These are phyloP conservation scores for Leptopilina clavipes DNA, from an alignment of 1,140 invertebrate species.

Conservation along the genomic window DNA sequence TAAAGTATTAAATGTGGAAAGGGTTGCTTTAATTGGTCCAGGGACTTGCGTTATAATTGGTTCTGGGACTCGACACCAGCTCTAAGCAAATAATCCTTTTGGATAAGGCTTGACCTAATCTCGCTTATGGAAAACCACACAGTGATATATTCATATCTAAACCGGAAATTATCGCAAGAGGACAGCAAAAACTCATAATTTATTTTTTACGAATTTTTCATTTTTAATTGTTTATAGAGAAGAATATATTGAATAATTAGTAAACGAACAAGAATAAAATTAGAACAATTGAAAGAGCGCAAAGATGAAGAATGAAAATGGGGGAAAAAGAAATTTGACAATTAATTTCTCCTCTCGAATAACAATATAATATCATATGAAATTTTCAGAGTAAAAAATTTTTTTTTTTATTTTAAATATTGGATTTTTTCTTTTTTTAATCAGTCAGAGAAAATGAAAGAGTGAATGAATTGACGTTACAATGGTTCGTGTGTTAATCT, in stretches of 20 bases:
- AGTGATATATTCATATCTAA: too few species aligned
- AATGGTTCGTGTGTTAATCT: constrained; percentile 22
- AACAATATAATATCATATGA: too few species aligned
- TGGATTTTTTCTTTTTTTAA: background rate
- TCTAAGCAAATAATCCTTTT: constrained; percentile 22
- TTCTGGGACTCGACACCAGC: constrained; percentile 4
- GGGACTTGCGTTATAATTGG: constrained; percentile 15
- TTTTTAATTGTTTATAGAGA: too few species aligned
- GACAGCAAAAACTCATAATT: too few species aligned
- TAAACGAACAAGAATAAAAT: too few species aligned
- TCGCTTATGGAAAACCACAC: background rate
- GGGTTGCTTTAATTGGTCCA: constrained; percentile 5
- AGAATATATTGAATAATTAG: too few species aligned
- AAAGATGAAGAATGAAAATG: background rate
- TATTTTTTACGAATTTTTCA: too few species aligned
- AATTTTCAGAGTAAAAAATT: background rate
- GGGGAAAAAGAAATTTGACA: too few species aligned
- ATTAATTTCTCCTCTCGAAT: too few species aligned
- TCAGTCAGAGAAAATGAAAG: background rate
- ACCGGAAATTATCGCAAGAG: too few species aligned
- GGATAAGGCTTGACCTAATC: background rate
- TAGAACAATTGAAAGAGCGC: too few species aligned
- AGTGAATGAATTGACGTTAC: constrained; percentile 10
- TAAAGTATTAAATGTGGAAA: constrained; percentile 10
- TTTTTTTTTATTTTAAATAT: background rate